These are phyloP conservation scores for Protonemura montana DNA, from an alignment of 2,888 invertebrate species.

Conservation along the genomic window DNA sequence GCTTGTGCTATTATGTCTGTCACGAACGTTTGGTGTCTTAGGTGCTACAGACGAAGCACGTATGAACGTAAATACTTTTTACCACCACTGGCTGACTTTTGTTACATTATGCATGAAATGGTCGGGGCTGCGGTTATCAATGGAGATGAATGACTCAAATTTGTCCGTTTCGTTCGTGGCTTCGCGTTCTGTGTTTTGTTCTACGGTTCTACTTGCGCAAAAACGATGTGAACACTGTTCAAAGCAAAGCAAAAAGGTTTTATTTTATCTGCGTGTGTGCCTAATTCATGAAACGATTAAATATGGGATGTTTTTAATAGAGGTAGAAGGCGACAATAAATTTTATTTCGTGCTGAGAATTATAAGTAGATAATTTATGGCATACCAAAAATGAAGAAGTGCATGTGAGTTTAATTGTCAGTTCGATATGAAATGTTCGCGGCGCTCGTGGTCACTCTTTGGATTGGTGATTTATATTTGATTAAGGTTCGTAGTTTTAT, in stretches of 20 bases:
- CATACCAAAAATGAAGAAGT: neutral
- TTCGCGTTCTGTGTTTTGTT: neutral
- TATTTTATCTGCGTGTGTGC: neutral
- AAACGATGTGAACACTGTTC: neutral
- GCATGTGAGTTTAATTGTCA: neutral
- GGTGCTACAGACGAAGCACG: neutral
- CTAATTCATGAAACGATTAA: neutral
- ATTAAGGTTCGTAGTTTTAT: neutral
- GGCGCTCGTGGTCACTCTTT: neutral
- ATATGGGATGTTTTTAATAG: neutral
- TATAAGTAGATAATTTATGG: neutral
- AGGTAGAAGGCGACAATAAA: neutral
- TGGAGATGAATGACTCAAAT: neutral
- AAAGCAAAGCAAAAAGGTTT: neutral
- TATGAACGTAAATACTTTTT: neutral
- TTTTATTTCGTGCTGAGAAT: neutral
- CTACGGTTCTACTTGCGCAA: neutral
- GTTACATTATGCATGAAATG: slow-evolving; percentile 12
- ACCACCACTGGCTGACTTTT: neutral
- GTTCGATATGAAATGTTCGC: too few relatives aligned
- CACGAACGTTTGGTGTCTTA: neutral
- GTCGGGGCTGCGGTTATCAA: neutral
- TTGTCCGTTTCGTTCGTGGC: neutral
- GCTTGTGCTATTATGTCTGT: neutral
- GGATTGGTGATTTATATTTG: neutral